These are phyloP conservation scores for Axinella damicornis DNA, from an alignment of 37 sponge, comb jelly and placozoan species.

Conservation along the genomic window DNA sequence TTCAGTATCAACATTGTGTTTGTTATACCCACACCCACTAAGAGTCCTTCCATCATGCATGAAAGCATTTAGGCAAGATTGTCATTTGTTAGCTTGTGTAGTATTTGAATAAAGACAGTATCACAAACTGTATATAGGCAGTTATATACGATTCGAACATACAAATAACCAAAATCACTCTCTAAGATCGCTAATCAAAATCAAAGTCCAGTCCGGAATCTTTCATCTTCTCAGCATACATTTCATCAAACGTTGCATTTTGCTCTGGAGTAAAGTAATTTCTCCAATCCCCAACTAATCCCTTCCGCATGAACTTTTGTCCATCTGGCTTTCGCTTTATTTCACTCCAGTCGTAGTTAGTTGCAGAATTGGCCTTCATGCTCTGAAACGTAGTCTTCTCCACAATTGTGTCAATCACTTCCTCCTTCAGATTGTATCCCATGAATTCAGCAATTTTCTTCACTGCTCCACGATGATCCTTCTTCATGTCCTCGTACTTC, in stretches of 20 bases:
- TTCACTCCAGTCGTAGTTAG: neutral
- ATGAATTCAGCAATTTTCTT: conserved; percentile 37
- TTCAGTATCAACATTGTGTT: too few species aligned
- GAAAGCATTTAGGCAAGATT: too few species aligned
- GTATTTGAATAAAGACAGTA: too few species aligned
- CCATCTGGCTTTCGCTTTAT: neutral
- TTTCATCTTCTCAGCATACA: conserved; percentile 31
- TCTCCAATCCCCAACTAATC: conserved; percentile 57
- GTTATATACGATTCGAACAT: too few species aligned
- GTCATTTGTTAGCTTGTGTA: too few species aligned
- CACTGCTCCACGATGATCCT: conserved; percentile 26
- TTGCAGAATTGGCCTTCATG: conserved; percentile 41
- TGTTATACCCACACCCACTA: too few species aligned
- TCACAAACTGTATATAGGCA: too few species aligned
- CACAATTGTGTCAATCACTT: conserved; percentile 14
- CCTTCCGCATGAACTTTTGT: conserved; percentile 34
- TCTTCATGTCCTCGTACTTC: conserved; percentile 69
- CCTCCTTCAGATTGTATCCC: conserved; percentile 22
- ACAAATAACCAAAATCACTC: too few species aligned
- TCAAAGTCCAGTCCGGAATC: conserved; percentile 13
- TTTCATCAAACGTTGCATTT: conserved; percentile 18
- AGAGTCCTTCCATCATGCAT: too few species aligned
- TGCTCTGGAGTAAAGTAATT: conserved; percentile 34
- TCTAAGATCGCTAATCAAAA: too few species aligned
- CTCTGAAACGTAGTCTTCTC: conserved; percentile 23